phyloP scores from a whole-genome alignment of 2,888 invertebrate genomes.

The Zhuqinia jingwanae region DNA sequence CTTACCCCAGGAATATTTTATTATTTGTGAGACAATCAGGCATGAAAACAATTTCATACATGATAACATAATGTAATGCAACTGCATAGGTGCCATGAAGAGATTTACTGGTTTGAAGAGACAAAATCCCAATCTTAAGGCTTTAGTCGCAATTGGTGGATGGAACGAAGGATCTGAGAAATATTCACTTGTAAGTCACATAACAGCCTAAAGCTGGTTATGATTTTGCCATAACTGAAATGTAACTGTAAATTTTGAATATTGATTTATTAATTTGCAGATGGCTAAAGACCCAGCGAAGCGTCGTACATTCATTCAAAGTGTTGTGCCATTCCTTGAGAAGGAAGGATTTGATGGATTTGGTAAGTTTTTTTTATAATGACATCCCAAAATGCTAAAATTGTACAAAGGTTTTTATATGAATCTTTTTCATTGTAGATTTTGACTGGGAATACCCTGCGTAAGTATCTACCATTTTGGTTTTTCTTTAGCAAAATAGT shows the following conservation, averaged over 20 bases:
- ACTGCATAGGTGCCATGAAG: slow-evolving; percentile 80
- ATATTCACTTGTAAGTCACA: slow-evolving; percentile 82
- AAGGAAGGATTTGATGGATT: slow-evolving; percentile 86
- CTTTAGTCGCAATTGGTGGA: slow-evolving; percentile 81
- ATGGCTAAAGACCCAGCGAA: slow-evolving; percentile 81
- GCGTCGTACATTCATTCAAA: slow-evolving; percentile 83
- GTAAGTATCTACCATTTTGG: no score
- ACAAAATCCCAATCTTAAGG: slow-evolving; percentile 80
- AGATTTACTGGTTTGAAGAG: slow-evolving; percentile 80
- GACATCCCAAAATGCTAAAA: no score
- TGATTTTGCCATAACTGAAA: no score
- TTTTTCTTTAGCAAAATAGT: no score
- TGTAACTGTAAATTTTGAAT: no score
- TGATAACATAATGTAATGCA: neutral
- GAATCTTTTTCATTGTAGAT: neutral
- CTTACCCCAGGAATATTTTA: no score
- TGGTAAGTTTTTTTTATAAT: no score
- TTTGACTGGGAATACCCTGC: slow-evolving; percentile 74
- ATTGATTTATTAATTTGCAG: slow-evolving; percentile 70
- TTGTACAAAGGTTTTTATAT: no score
- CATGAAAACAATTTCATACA: neutral
- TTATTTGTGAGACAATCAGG: neutral
- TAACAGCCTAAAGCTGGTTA: no score
- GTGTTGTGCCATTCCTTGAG: slow-evolving; percentile 83
- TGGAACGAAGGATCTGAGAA: slow-evolving; percentile 84